Base-by-base conservation (phyloP, 2,113 vertebrate genomes). In the Archocentrus centrarchus region DNA sequence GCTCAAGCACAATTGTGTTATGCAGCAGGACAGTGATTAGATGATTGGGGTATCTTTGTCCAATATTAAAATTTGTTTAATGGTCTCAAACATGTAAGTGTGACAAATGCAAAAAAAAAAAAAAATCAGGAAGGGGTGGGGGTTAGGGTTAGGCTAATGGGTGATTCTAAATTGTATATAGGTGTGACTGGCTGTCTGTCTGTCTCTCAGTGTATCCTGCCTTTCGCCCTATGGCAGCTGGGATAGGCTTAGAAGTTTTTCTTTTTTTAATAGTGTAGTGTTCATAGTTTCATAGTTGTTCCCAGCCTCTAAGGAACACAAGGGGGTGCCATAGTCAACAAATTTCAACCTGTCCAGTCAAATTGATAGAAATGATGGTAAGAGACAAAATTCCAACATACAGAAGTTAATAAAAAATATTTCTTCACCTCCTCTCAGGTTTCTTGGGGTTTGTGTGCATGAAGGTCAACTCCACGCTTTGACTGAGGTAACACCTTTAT, bases 401-500 rank as follows among this genome's bases (percentile, higher is more conserved):
- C 11, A 18, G 20, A 30, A 18, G 30, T 15, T 58, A 32, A 83
- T 18, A 20, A 20, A 6, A 80, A 5, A 4, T 7, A 3, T 64
- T 50, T 83, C 22, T 66, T 6, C 1, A 10, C n/a, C 1, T 83
- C 5, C 83, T 32, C 8, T 17, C 91, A 99, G 98, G 96, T 98
- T 98, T 91, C 97, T 98, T 88, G 98, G 98, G 0, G 98, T 98
- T 59, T 99, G 98, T 73, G 98, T 99, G 20, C 97, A 99, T 73
- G 97, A 99, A 89, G 98, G 98, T 58, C 98, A 99, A 80, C 96
- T 99, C 80, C 98, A 99, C 2, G 97, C 97, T 0, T 95, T 99
- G 77, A 98, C 97, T 0, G 98, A 99, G 98, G 98, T 98, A 93
- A 85, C n/a, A 61, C 15, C 11, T 50, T 24, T 17, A 15, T 5